Percentiles rank a stretch among this genome's conserved stretches.
phyloP scores from a whole-genome alignment of 2,113 vertebrate species.

The Misgurnus anguillicaudatus region DNA sequence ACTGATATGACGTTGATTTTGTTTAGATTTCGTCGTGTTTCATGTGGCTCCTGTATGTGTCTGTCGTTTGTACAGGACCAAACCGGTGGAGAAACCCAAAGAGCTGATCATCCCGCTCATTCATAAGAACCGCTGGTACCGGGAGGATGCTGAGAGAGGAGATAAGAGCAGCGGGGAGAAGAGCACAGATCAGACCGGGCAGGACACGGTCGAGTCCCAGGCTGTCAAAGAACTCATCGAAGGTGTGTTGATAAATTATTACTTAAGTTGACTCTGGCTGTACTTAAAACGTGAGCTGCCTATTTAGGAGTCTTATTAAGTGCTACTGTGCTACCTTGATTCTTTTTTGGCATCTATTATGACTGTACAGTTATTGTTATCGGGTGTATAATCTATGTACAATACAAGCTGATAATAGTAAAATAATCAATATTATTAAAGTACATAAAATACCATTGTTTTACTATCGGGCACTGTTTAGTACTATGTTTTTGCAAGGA shows the following conservation, averaged over 20 bases:
- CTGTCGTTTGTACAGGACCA: slow-evolving; percentile 64
- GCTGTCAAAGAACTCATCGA: slow-evolving; percentile 88
- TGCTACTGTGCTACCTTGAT: neutral
- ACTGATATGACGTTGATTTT: neutral
- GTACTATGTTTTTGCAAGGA: neutral
- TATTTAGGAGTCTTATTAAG: neutral
- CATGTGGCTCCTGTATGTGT: neutral
- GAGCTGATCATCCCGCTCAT: slow-evolving; percentile 86
- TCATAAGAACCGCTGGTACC: slow-evolving; percentile 80
- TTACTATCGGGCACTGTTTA: neutral
- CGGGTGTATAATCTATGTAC: too few relatives aligned
- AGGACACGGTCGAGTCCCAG: slow-evolving; percentile 78
- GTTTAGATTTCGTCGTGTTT: neutral
- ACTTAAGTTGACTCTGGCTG: neutral
- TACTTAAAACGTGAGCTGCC: neutral
- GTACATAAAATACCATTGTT: too few relatives aligned
- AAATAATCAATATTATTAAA: too few relatives aligned
- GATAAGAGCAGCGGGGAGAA: slow-evolving; percentile 22
- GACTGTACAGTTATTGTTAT: too few relatives aligned
- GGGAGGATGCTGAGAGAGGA: slow-evolving; percentile 45
- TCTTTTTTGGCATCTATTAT: neutral
- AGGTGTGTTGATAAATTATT: slow-evolving; percentile 64
- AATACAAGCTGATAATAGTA: too few relatives aligned
- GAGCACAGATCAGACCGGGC: slow-evolving; percentile 30
- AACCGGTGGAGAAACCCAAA: slow-evolving; percentile 74